These are phyloP conservation scores for Pseudomyrmex sp. DNA, from an alignment of 1,140 invertebrate species.

Conservation along the genomic window DNA sequence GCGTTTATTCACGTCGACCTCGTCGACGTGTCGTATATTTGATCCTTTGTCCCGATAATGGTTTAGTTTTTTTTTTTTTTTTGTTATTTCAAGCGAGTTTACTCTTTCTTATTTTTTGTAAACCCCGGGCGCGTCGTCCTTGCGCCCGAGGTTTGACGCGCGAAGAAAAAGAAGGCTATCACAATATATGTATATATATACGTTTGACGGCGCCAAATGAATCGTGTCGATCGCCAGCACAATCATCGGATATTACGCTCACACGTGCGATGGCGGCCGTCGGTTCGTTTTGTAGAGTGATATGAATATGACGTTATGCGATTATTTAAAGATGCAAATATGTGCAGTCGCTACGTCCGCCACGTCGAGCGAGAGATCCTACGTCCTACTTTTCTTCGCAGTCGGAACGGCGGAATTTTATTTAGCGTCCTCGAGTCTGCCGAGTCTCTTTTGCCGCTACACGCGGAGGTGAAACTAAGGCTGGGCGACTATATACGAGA, in stretches of 20 bases:
- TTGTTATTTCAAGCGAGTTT: no score
- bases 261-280: slow-evolving; percentile 5
- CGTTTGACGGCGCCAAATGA: slow-evolving; percentile 5
- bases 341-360: slow-evolving; percentile 31
- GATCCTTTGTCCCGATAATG: no score
- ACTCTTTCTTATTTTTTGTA: no score
- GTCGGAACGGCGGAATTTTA: slow-evolving; percentile 53
- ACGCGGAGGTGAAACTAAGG: slow-evolving; percentile 52
- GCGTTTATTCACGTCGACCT: no score
- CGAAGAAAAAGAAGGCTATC: neutral
- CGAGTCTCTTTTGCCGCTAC: neutral
- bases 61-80: no score
- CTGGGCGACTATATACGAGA: slow-evolving; percentile 28
- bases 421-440: slow-evolving; percentile 7
- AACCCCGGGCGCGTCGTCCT: no score
- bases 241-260: slow-evolving; percentile 26
- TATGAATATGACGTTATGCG: slow-evolving; percentile 39
- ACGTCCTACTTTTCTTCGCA: slow-evolving; percentile 51
- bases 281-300: neutral
- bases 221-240: neutral
- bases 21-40: no score
- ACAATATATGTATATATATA: neutral
- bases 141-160: no score
- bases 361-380: slow-evolving; percentile 40
- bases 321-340: slow-evolving; percentile 64